A percentile compares a stretch with the other conserved stretches of the same genome.
These are phyloP conservation scores for Miltochrista miniata DNA, from an alignment of 2,888 invertebrate genomes.

Conservation along the genomic window DNA sequence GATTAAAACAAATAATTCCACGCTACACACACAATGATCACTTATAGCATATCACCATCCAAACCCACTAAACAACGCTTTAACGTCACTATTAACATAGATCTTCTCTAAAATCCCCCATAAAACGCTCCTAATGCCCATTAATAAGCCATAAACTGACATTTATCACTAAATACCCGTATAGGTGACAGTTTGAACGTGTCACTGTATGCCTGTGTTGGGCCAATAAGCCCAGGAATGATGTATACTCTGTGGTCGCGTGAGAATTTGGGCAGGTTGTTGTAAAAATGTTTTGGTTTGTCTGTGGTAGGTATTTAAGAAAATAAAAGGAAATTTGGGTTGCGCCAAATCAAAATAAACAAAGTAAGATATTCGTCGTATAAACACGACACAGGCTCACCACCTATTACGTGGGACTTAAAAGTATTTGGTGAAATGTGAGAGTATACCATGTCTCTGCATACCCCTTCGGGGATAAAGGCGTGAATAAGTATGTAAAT, in stretches of 20 bases:
- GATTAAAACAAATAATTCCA: too few species aligned
- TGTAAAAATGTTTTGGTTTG: neutral
- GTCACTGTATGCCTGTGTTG: slow-evolving; percentile 2
- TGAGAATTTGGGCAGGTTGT: slow-evolving; percentile 7
- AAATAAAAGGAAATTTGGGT: too few species aligned
- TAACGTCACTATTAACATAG: slow-evolving; percentile 40
- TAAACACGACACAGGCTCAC: too few species aligned
- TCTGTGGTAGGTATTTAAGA: neutral
- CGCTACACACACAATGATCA: neutral
- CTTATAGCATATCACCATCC: neutral
- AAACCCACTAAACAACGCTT: slow-evolving; percentile 21
- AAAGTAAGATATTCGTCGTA: too few species aligned
- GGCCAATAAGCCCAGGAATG: slow-evolving; percentile 8
- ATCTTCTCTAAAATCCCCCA: slow-evolving; percentile 42
- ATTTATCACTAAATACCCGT: slow-evolving; percentile 51
- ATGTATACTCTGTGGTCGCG: slow-evolving; percentile 1
- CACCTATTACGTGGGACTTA: too few species aligned
- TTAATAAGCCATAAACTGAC: slow-evolving; percentile 56
- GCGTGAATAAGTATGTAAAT: too few species aligned
- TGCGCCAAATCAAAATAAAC: too few species aligned
- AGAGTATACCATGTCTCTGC: too few species aligned
- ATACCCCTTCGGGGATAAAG: too few species aligned
- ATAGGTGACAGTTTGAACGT: slow-evolving; percentile 2
- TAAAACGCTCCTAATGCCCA: slow-evolving; percentile 56
- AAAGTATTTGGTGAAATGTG: too few species aligned